Conservation (phyloP, 2,888 invertebrate genomes). For the Labia minor region DNA sequence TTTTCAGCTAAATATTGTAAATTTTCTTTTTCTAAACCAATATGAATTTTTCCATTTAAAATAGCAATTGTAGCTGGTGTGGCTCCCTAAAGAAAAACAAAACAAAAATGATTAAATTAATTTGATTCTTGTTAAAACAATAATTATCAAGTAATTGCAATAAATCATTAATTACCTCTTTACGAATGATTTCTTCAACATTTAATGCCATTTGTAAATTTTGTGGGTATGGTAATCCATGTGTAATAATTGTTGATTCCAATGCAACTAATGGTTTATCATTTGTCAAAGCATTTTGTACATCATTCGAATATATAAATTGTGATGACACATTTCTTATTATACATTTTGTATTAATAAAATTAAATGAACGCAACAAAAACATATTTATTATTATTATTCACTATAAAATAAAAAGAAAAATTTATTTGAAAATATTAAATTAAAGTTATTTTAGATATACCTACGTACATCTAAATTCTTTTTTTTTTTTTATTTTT, state of each 20-base stretch:
- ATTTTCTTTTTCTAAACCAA: slow-evolving; percentile 59
- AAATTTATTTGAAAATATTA: no score
- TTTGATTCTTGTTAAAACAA: slow-evolving; percentile 17
- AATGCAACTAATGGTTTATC: slow-evolving; percentile 76
- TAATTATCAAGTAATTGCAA: slow-evolving; percentile 22
- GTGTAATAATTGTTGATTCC: slow-evolving; percentile 96
- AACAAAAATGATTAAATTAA: neutral
- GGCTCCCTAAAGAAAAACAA: slow-evolving; percentile 50
- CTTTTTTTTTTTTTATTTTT: no score
- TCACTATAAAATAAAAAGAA: no score
- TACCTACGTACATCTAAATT: no score
- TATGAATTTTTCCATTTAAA: slow-evolving; percentile 66
- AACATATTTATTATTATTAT: no score
- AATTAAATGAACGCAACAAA: no score
- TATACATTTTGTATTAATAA: no score
- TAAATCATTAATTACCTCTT: slow-evolving; percentile 42
- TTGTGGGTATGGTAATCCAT: slow-evolving; percentile 92
- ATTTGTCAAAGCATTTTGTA: slow-evolving; percentile 50
- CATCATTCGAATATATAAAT: slow-evolving; percentile 38
- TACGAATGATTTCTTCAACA: slow-evolving; percentile 67
- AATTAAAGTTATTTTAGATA: no score
- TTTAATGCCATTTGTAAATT: slow-evolving; percentile 75
- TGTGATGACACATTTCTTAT: slow-evolving; percentile 24
- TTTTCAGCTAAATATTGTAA: slow-evolving; percentile 50
- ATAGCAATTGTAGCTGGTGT: slow-evolving; percentile 89